Conservation (phyloP, 2,797 vertebrate species). For the Argya squamiceps region DNA sequence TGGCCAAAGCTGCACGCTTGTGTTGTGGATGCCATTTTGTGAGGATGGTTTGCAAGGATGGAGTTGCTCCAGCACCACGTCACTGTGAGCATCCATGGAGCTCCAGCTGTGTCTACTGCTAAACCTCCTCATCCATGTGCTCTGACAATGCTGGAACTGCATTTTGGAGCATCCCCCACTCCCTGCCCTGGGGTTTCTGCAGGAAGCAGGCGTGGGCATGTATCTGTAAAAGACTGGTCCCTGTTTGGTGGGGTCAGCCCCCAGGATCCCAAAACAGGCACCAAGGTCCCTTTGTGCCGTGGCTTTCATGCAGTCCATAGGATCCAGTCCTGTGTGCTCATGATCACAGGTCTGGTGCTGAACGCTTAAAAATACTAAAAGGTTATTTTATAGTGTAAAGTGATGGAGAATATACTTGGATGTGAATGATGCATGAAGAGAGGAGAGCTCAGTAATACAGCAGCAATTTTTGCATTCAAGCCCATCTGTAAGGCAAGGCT, state of each 20-base stretch:
- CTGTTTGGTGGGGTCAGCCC: background rate
- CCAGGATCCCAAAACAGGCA: background rate
- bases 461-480: background rate
- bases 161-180: background rate
- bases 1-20: background rate
- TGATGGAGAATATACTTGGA: background rate
- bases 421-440: background rate
- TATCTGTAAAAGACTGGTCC: background rate
- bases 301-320: background rate
- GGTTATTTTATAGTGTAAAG: background rate
- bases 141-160: background rate
- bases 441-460: background rate
- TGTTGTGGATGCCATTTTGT: background rate
- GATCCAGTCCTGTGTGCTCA: rapidly evolving
- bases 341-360: background rate
- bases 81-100: background rate
- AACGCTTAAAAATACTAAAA: background rate
- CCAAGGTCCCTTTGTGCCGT: background rate
- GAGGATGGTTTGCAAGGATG: background rate
- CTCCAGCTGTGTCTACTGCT: background rate
- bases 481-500: background rate
- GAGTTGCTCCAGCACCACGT: background rate
- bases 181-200: background rate
- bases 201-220: background rate
- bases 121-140: background rate